Conservation (phyloP, 1,140 invertebrate genomes). For the Ylistrum balloti region DNA sequence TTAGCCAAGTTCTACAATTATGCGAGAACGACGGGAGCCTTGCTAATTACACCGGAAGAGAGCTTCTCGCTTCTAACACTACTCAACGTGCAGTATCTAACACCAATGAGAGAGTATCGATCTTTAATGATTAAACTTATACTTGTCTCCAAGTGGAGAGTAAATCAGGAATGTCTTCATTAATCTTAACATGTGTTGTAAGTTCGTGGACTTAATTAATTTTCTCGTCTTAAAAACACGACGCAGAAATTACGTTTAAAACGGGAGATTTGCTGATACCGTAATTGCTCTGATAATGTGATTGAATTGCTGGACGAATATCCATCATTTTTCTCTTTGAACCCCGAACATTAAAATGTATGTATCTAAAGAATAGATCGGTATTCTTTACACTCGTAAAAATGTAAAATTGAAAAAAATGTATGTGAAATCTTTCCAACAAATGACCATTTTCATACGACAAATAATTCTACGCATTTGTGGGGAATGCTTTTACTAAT, state of each 20-base stretch:
- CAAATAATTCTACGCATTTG: no score
- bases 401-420: no score
- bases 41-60: slow-evolving; percentile 38
- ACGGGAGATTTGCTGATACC: no score
- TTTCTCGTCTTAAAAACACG: background rate
- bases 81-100: slow-evolving; percentile 18
- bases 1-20: slow-evolving; percentile 26
- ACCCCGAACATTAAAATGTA: no score
- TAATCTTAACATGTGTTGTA: background rate
- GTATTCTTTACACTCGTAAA: no score
- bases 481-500: no score
- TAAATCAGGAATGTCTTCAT: background rate
- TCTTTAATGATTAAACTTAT: slow-evolving; percentile 4
- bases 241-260: background rate
- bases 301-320: no score
- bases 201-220: background rate
- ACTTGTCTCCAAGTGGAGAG: background rate
- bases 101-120: background rate
- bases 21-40: background rate
- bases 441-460: no score
- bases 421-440: no score
- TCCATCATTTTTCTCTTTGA: no score
- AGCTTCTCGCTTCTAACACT: background rate
- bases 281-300: no score
- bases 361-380: no score